Evolutionary conservation across 1,140 invertebrate genomes (phyloP).

Genomic region (Dolichoris vasculosae): DNA sequence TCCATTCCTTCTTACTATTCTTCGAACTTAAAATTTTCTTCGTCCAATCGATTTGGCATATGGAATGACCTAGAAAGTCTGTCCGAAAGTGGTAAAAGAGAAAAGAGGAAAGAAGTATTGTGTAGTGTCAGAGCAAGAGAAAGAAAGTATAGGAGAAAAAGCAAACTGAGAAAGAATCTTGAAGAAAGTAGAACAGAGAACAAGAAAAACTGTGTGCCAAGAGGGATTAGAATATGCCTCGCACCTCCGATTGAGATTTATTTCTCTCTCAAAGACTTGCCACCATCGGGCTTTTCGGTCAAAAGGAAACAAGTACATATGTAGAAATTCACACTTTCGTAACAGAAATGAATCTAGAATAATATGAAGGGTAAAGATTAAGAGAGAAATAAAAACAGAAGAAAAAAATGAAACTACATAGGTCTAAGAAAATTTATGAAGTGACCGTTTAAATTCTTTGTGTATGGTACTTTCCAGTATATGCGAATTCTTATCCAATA

Average conservation of each 20-base stretch:
- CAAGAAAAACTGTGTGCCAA: slow-evolving; percentile 6
- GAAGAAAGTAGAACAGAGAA: neutral
- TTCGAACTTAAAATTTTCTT: neutral
- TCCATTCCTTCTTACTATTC: neutral
- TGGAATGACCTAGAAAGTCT: slow-evolving; percentile 46
- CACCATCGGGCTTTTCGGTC: neutral
- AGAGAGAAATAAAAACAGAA: neutral
- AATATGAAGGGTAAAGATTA: neutral
- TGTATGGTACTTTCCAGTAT: neutral
- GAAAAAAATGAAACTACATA: neutral
- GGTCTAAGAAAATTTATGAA: slow-evolving; percentile 13
- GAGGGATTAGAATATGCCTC: slow-evolving; percentile 49
- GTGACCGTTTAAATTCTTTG: neutral
- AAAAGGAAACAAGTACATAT: neutral
- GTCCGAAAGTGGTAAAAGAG: neutral
- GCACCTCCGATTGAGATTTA: slow-evolving; percentile 41
- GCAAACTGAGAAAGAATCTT: neutral
- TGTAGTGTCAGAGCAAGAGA: neutral
- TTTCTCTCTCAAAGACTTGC: slow-evolving; percentile 32
- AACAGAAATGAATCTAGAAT: neutral
- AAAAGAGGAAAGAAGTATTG: neutral
- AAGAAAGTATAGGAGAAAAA: neutral
- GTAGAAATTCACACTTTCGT: neutral
- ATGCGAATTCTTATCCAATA: neutral
- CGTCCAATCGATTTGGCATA: slow-evolving; percentile 49